Conservation (phyloP, 2,797 vertebrate genomes). For the Galaxias olidus region DNA sequence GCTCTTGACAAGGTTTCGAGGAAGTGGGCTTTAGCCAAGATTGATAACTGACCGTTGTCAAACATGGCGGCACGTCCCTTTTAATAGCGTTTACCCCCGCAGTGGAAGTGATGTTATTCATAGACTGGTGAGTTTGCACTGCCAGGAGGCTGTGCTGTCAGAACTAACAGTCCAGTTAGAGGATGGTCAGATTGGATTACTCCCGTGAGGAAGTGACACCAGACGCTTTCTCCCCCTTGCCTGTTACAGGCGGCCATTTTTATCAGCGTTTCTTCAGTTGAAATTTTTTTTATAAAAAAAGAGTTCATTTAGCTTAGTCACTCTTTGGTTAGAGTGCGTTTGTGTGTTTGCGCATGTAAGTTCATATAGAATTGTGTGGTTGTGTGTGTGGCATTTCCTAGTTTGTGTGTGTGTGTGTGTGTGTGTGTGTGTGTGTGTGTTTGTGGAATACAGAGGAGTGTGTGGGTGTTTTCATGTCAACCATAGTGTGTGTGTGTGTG, state of each 20-base stretch:
- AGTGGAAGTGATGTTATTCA: conserved; percentile 44
- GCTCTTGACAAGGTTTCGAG: no score
- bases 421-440: no score
- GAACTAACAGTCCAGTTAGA: conserved; percentile 28
- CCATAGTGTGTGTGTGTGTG: neutral
- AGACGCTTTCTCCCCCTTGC: conserved; percentile 38
- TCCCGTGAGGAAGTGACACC: conserved; percentile 29
- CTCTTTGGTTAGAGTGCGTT: conserved; percentile 3
- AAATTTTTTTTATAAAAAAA: no score
- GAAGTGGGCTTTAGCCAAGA: no score
- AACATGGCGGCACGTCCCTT: no score
- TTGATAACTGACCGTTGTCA: no score
- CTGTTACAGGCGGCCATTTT: conserved; percentile 15
- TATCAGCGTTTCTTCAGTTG: conserved; percentile 8
- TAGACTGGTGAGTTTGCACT: conserved; percentile 30
- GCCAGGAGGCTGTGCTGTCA: conserved; percentile 18
- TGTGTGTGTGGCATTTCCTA: no score
- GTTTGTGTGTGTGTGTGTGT: neutral
- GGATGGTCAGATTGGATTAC: conserved; percentile 8
- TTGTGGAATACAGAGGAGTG: no score
- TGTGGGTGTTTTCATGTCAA: no score
- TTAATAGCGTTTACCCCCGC: conserved; percentile 21
- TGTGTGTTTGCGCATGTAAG: neutral
- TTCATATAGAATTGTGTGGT: neutral
- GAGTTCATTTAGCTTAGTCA: conserved; percentile 13